Evolutionary conservation across 2,113 vertebrate genomes (phyloP).

Genomic region (Paradisaea rubra): DNA sequence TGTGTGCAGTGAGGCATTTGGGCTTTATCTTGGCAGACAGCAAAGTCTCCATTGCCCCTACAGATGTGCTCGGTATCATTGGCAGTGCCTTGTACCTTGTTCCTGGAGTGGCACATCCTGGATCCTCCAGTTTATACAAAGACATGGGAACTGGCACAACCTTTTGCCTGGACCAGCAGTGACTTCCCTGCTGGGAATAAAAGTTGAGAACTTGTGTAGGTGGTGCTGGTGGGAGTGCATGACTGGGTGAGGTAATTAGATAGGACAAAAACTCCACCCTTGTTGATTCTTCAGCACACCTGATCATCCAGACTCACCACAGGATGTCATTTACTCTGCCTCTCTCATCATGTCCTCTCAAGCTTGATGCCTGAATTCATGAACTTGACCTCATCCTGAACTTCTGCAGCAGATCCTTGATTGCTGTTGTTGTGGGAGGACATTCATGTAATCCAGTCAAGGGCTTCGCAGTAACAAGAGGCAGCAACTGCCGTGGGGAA

Average conservation of each 20-base stretch:
- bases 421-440: neutral
- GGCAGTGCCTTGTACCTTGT: neutral
- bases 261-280: neutral
- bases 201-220: neutral
- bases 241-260: neutral
- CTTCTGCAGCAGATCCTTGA: neutral
- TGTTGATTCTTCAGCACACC: neutral
- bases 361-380: neutral
- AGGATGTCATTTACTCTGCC: neutral
- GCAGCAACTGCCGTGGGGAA: neutral
- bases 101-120: neutral
- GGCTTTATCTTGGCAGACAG: neutral
- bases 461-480: neutral
- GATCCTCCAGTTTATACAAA: neutral
- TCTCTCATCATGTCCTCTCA: neutral
- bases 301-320: neutral
- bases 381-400: neutral
- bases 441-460: neutral
- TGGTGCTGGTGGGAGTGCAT: neutral
- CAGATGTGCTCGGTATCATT: neutral
- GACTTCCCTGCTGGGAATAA: neutral
- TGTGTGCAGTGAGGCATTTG: neutral
- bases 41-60: neutral
- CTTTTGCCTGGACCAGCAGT: neutral
- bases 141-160: rapidly evolving